Evolutionary conservation across 2,797 vertebrate species (phyloP).

Genomic region (Diceros bicornis): DNA sequence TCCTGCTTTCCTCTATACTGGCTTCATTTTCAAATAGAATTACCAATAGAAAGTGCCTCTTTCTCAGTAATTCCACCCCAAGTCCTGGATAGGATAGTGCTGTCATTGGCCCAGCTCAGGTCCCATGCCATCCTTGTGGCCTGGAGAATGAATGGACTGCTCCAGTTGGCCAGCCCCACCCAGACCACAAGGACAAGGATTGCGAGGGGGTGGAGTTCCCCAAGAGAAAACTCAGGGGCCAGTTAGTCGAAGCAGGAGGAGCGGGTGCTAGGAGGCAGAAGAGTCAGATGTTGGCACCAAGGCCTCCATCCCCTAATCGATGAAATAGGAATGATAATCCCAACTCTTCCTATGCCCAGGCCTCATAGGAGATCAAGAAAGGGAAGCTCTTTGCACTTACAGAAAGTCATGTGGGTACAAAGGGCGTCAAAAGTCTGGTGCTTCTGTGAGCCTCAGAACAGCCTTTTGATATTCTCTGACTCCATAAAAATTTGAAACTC

Average conservation of each 20-base stretch:
- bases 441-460: neutral
- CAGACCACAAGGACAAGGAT: neutral
- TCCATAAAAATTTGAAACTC: neutral
- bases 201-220: neutral
- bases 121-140: neutral
- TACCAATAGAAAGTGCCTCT: neutral
- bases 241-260: too few species aligned
- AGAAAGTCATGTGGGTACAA: neutral
- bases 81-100: too few species aligned
- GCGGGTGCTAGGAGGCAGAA: accelerated
- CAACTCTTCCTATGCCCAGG: neutral
- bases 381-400: neutral
- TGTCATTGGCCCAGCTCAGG: neutral
- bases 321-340: accelerated
- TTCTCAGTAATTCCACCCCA: neutral
- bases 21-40: constrained; percentile 13
- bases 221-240: neutral
- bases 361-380: neutral
- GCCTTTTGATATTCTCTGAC: neutral
- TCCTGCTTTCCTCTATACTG: neutral
- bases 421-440: neutral
- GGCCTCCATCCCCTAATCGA: neutral
- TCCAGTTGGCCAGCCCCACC: neutral
- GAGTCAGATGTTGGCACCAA: accelerated
- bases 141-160: neutral